Conservation (phyloP, 2,113 vertebrate genomes). For the Hydrochoerus hydrochaeris region DNA sequence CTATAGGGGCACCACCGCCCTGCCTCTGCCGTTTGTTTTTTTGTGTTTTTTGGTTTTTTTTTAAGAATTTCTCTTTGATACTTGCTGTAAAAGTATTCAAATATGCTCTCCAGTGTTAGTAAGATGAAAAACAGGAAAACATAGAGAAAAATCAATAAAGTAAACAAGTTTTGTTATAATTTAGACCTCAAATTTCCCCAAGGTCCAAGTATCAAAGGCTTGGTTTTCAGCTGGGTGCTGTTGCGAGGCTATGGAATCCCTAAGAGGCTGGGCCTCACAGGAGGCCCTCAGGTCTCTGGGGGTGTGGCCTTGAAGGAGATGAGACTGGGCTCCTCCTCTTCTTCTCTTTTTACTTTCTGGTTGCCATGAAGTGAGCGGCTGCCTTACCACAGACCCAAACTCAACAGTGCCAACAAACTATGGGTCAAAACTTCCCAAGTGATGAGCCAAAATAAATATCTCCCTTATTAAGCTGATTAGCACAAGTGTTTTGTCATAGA, state of each 20-base stretch:
- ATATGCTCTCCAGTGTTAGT: neutral
- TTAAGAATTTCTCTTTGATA: neutral
- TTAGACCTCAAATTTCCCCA: neutral
- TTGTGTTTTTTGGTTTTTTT: neutral
- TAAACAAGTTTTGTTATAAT: neutral
- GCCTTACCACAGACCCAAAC: neutral
- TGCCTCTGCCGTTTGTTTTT: neutral
- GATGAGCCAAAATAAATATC: neutral
- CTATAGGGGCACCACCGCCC: too few species aligned
- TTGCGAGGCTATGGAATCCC: neutral
- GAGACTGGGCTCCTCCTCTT: neutral
- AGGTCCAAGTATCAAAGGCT: neutral
- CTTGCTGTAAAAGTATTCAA: neutral
- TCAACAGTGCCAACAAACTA: neutral
- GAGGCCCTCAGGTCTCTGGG: neutral
- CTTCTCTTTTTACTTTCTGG: neutral
- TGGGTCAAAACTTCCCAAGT: neutral
- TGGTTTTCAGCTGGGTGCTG: too few species aligned
- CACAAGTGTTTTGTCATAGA: neutral
- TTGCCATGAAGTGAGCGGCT: neutral
- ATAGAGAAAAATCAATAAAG: neutral
- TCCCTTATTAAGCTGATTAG: neutral
- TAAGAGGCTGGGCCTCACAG: neutral
- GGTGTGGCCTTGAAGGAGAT: neutral
- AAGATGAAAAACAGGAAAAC: neutral